Base-by-base conservation (phyloP, 2,797 vertebrate genomes). In the Trematomus bernacchii region DNA sequence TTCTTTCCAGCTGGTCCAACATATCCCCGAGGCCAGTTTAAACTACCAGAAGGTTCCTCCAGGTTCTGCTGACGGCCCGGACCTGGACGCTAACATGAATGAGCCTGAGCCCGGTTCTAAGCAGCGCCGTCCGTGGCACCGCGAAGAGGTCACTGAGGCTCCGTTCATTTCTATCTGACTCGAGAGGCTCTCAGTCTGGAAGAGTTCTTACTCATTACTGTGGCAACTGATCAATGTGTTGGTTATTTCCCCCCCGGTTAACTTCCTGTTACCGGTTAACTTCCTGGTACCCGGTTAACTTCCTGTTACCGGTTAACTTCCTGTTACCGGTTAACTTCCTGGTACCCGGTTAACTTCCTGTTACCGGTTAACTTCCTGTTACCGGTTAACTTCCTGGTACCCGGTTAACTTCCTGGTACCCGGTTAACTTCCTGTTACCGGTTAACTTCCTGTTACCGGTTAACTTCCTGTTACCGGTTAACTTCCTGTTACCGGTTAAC, bases 1-100 rank as follows among this genome's bases (percentile, higher is more conserved):
- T 37, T 91, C 87, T 87, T 91, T 92, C 85, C 95, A 99, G 98
- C 92, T 99, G 93, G 97, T 99, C 77, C 97, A 98, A 81, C n/a
- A 93, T 91, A 98, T 99, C 87, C 97, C 97, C 47, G 98, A 99
- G 93, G 97, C 97, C 94, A 97, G 97, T 93, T 96, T 99, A 92
- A 98, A 97, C 94, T 99, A 96, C 95, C 97, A 98, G 94, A 99
- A 99, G 95, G 96, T 99, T 93, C 97, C 97, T 15, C 97, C 97
- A 0, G 97, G 97, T 85, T 94, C 96, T 76, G 88, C 92, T 74
- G 94, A 85, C 79, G 86, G 95, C 77, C 82, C 83, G 79, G 95
- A 96, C 88, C 95, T 97, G 86, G 97, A 99, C 76, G 94, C 97
- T 92, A 99, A 98, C 92, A 98, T 98, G 97, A 99, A 98, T 0